Evolutionary conservation across 2,797 vertebrate genomes (phyloP).

Genomic region (Myotis daubentonii): DNA sequence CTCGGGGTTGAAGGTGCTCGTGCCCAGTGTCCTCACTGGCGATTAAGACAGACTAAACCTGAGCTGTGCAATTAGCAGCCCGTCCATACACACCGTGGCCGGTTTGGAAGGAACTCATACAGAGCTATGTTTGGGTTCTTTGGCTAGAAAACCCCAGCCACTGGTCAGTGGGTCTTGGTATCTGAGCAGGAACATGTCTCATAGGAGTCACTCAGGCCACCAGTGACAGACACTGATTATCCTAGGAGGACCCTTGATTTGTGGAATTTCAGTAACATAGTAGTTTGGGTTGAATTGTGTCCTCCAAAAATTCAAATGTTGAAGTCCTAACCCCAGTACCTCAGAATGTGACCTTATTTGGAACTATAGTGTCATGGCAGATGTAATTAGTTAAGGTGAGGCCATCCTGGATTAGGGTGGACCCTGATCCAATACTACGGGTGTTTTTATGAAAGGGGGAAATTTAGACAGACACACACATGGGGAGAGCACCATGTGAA

Average conservation of each 20-base stretch:
- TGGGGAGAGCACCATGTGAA: too few relatives aligned
- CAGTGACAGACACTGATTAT: not conserved
- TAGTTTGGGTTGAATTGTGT: not conserved
- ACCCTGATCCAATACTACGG: not conserved
- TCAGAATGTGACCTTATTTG: not conserved
- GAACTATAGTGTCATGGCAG: not conserved
- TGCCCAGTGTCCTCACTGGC: rapidly evolving
- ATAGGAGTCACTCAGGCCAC: not conserved
- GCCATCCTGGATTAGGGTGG: not conserved
- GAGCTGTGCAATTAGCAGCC: rapidly evolving
- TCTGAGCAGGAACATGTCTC: not conserved
- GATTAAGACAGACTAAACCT: not conserved
- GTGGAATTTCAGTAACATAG: not conserved
- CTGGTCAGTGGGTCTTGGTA: not conserved
- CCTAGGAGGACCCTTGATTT: not conserved
- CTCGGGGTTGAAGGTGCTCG: not conserved
- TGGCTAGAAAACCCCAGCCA: not conserved
- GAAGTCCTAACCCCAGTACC: not conserved
- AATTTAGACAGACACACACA: not conserved
- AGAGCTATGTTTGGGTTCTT: not conserved
- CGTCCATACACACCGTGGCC: rapidly evolving
- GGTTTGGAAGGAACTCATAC: not conserved
- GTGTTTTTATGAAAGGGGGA: not conserved
- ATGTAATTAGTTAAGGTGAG: not conserved
- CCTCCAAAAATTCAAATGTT: too few relatives aligned